Evolutionary conservation across 2,113 vertebrate species (phyloP), one percentile per base, ranked within the genome.

Genomic region (Eupsittula cactorum): DNA sequence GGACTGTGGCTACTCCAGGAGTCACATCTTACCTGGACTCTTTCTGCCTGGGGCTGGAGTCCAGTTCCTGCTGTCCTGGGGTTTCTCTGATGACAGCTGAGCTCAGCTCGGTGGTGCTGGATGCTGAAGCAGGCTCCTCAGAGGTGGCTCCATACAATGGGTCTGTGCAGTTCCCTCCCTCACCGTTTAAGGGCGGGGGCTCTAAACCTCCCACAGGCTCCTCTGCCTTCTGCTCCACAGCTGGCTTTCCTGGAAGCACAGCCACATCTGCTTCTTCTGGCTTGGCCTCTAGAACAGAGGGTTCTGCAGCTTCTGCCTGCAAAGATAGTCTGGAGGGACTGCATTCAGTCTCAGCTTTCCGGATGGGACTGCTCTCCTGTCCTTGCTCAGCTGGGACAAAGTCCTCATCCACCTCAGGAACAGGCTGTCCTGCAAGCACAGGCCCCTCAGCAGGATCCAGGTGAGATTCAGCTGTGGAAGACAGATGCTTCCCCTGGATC

Each of bases 21-120:
- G 21, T 7, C 55, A 73, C 62, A 17, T 41, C 96, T 88, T 23
- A 98, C 98, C 98, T 97, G 93, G 95, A 60, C 47, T 9, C 63
- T 23, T 46, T 91, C 15, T 82, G 46, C 31, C 4, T 9, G 10
- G 24, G 77, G 52, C 9, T 90, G 73, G 73, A 88, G 55, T 15
- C 29, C 44, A 4, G 31, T 9, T 39, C 82, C 64, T 88, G 71
- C 2, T 33, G 24, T 29, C 20, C 90, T 13, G 63, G 7, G 18
- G 52, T 9, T 13, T 47, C 70, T 86, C 7, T 25, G 29, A 5
- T 39, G 10, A 49, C 2, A 79, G 82, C 65, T 10, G 44, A 64
- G 25, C 23, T 46, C 12, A 9, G 84, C 80, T 84, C 55, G 21
- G n/a, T n/a, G 17, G 49, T 37, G 21, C 5, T 52, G 74, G 70